Conservation (phyloP, 35 echinoderm and acorn worm genomes). For the Nesometra sesokonis region DNA sequence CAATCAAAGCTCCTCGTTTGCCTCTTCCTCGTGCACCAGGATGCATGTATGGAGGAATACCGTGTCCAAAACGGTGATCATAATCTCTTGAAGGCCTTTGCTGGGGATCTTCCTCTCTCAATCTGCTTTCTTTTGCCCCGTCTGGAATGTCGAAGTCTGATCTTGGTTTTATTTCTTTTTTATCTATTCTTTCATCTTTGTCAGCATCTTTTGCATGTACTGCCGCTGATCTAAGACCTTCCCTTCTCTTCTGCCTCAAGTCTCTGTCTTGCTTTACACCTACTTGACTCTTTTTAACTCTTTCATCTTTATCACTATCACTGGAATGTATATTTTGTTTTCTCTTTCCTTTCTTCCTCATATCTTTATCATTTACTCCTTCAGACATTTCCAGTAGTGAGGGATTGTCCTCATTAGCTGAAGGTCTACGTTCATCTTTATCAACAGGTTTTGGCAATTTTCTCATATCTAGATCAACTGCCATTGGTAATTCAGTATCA, state of each 20-base stretch:
- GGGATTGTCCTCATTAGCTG: not conserved
- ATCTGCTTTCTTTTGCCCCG: not conserved
- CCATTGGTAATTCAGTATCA: not conserved
- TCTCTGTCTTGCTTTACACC: not conserved
- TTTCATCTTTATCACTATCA: not conserved
- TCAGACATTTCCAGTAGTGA: not conserved
- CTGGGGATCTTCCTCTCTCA: too few species aligned
- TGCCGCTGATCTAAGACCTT: slow-evolving; percentile 2
- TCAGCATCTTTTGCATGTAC: slow-evolving; percentile 1
- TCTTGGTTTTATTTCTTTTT: not conserved
- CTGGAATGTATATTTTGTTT: not conserved
- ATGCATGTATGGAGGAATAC: not conserved
- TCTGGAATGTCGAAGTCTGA: not conserved
- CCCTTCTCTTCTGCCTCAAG: not conserved
- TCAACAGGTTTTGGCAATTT: not conserved
- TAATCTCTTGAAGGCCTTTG: not conserved
- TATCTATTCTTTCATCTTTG: not conserved
- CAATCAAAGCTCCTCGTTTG: not conserved
- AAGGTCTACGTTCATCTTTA: slow-evolving; percentile 12
- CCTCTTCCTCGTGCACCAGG: not conserved
- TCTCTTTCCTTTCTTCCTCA: not conserved
- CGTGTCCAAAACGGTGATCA: not conserved
- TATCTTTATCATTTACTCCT: not conserved
- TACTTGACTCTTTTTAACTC: not conserved
- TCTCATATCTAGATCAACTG: not conserved